Conservation (phyloP, 2,888 invertebrate species). For the Cetonia aurata region DNA sequence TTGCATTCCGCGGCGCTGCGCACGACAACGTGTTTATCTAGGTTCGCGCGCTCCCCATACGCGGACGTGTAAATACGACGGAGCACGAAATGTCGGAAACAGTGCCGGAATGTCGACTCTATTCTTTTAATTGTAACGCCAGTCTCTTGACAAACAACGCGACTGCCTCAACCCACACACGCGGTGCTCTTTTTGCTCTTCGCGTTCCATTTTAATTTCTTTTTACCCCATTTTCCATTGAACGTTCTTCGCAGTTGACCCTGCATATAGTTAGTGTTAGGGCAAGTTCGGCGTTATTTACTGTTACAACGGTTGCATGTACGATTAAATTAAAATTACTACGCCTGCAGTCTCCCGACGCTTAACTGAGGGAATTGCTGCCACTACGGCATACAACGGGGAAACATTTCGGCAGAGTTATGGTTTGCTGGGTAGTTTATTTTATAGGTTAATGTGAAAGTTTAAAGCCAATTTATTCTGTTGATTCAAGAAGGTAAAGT, state of each 20-base stretch:
- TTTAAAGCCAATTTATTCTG: not conserved
- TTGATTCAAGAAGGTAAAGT: too few species aligned
- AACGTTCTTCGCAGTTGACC: not conserved
- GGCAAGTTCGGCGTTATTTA: slow-evolving; percentile 20
- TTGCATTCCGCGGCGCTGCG: slow-evolving; percentile 16
- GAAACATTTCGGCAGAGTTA: slow-evolving; percentile 30
- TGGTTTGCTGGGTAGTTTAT: slow-evolving; percentile 15
- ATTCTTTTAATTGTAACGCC: slow-evolving; percentile 19
- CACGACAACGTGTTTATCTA: slow-evolving; percentile 21
- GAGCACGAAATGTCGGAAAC: slow-evolving; percentile 27
- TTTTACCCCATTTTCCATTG: not conserved
- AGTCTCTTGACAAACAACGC: slow-evolving; percentile 11
- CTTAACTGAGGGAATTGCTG: slow-evolving; percentile 18
- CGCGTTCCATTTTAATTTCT: slow-evolving; percentile 5
- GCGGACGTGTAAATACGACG: slow-evolving; percentile 12
- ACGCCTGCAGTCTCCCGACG: slow-evolving; percentile 9
- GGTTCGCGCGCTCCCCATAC: slow-evolving; percentile 5
- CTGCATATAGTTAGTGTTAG: slow-evolving; percentile 17
- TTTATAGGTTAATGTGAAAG: slow-evolving; percentile 11
- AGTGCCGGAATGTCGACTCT: slow-evolving; percentile 7
- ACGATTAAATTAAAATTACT: slow-evolving; percentile 36
- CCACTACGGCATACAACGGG: slow-evolving; percentile 5
- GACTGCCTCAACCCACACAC: slow-evolving; percentile 4
- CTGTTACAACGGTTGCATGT: slow-evolving; percentile 33
- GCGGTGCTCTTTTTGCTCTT: not conserved